phyloP scores from a whole-genome alignment of 2,113 vertebrate species.

The Passer montanus region DNA sequence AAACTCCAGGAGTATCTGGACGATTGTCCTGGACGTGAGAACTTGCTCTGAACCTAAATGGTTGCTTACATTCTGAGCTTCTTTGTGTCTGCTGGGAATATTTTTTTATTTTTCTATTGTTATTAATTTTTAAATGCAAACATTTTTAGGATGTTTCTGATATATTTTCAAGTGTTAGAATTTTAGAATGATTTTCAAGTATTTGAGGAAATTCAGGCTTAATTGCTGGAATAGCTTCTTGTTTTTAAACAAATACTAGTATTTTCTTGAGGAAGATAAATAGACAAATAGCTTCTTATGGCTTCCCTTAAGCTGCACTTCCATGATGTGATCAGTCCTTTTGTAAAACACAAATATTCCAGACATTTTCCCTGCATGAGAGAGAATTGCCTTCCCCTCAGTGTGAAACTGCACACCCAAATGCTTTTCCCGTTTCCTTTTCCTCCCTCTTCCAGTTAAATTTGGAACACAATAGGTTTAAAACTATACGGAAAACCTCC shows the following conservation, averaged over 20 bases:
- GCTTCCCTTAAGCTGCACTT: background rate
- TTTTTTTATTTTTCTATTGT: background rate
- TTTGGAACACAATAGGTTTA: slow-evolving; percentile 33
- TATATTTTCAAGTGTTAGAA: background rate
- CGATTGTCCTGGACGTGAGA: background rate
- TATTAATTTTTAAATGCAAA: background rate
- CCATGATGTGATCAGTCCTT: background rate
- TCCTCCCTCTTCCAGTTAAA: slow-evolving; percentile 10
- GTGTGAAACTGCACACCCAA: background rate
- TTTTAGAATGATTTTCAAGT: background rate
- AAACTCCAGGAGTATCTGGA: background rate
- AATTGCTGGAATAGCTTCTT: background rate
- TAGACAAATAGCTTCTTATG: background rate
- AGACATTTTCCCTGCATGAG: background rate
- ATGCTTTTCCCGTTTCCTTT: slow-evolving; percentile 44
- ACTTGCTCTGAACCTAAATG: background rate
- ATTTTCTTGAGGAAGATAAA: background rate
- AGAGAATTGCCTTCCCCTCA: slow-evolving; percentile 2
- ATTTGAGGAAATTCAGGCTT: background rate
- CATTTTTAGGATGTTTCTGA: background rate
- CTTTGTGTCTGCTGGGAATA: background rate
- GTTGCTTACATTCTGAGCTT: background rate
- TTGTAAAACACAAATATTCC: background rate
- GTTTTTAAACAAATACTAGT: background rate
- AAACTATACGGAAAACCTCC: slow-evolving; percentile 8